phyloP scores from a whole-genome alignment of 2,888 invertebrate species.

The Villa cingulata region DNA sequence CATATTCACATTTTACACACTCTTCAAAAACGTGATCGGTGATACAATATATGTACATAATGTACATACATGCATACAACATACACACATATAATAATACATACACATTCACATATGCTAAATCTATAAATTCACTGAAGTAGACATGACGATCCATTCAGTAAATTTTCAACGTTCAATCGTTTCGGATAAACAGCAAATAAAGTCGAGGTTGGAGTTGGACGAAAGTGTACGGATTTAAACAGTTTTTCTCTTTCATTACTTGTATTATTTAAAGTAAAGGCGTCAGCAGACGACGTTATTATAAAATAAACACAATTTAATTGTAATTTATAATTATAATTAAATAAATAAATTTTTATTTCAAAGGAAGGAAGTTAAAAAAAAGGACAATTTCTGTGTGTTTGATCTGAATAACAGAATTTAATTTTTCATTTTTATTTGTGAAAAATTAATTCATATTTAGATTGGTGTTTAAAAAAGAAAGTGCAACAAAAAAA shows the following conservation, averaged over 20 bases:
- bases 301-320: not conserved
- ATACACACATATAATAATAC: not conserved
- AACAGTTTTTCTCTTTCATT: not conserved
- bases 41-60: slow-evolving; percentile 4
- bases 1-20: no score
- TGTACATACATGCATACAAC: not conserved
- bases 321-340: no score
- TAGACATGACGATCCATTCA: slow-evolving; percentile 8
- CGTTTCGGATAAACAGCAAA: slow-evolving; percentile 4
- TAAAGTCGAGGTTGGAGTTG: not conserved
- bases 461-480: not conserved
- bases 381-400: no score
- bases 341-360: not conserved
- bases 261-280: not conserved
- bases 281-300: not conserved
- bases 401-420: no score
- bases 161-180: slow-evolving; percentile 9
- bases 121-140: slow-evolving; percentile 13
- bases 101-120: not conserved
- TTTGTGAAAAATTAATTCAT: not conserved
- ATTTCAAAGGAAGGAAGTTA: not conserved
- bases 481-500: slow-evolving; percentile 4
- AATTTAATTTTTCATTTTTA: not conserved
- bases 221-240: not conserved
- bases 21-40: no score